Evolutionary conservation across 2,113 vertebrate species (phyloP).

Genomic region (Lagopus leucura): DNA sequence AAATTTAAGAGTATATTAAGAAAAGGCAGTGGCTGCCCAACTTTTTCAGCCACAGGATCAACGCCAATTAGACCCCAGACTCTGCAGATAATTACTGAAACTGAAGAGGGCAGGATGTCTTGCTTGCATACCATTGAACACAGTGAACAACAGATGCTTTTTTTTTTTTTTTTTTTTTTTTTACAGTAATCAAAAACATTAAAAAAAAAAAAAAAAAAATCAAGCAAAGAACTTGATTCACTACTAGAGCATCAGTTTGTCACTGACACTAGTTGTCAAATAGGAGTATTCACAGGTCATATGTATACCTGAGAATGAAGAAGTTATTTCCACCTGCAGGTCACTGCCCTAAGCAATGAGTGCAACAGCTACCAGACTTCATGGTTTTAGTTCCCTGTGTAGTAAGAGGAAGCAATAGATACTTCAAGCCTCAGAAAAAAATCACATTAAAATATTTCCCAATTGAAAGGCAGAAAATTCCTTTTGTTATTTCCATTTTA

Average conservation of each 20-base stretch:
- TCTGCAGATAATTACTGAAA: neutral
- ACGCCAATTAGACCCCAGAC: neutral
- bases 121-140: neutral
- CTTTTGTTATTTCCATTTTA: neutral
- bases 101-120: neutral
- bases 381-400: neutral
- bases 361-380: neutral
- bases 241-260: neutral
- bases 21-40: neutral
- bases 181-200: neutral
- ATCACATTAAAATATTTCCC: neutral
- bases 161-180: neutral
- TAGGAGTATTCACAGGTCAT: accelerated
- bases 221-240: neutral
- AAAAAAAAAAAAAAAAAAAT: neutral
- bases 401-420: neutral
- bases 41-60: neutral
- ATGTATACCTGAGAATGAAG: neutral
- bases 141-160: neutral
- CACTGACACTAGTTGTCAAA: neutral
- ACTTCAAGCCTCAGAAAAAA: neutral
- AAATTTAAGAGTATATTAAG: neutral
- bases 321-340: neutral
- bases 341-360: neutral
- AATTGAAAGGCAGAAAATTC: neutral